Evolutionary conservation across 2,797 vertebrate genomes (phyloP).

Genomic region (Aythya fuligula): DNA sequence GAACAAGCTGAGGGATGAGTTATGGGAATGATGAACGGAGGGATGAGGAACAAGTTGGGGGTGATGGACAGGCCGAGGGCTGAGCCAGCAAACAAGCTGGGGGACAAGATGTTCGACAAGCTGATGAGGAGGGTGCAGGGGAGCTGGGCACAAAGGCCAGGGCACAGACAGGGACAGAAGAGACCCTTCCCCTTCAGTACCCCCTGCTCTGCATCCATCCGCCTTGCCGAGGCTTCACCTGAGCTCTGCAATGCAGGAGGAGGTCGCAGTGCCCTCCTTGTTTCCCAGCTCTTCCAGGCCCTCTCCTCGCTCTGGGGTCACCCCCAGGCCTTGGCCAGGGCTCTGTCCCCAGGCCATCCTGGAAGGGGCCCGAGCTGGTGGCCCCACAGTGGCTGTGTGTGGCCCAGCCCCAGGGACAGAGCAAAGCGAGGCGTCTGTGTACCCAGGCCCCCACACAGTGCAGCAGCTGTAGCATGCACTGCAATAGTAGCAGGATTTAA

Average conservation of each 20-base stretch:
- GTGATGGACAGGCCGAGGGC: background rate
- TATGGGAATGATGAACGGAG: background rate
- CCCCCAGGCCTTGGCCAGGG: background rate
- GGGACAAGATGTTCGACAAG: no score
- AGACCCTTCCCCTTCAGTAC: rapidly evolving
- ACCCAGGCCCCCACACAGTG: background rate
- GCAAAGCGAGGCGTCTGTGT: background rate
- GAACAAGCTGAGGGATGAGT: background rate
- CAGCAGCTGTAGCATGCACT: background rate
- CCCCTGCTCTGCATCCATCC: rapidly evolving
- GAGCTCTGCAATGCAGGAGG: rapidly evolving
- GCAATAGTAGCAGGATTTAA: background rate
- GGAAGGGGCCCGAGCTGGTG: background rate
- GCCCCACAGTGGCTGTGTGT: rapidly evolving
- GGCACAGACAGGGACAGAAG: background rate
- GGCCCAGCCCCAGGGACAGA: background rate
- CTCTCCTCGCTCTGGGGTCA: background rate
- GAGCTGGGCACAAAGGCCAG: rapidly evolving
- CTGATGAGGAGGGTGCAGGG: background rate
- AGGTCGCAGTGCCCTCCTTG: no score
- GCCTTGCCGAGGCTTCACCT: rapidly evolving
- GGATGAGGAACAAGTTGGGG: background rate
- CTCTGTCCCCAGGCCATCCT: background rate
- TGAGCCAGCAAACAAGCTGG: no score
- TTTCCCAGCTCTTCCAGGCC: background rate